Evolutionary conservation across 2,888 invertebrate genomes (phyloP), one percentile per base, ranked within the genome.

Genomic region (Mechanitis messenoides): DNA sequence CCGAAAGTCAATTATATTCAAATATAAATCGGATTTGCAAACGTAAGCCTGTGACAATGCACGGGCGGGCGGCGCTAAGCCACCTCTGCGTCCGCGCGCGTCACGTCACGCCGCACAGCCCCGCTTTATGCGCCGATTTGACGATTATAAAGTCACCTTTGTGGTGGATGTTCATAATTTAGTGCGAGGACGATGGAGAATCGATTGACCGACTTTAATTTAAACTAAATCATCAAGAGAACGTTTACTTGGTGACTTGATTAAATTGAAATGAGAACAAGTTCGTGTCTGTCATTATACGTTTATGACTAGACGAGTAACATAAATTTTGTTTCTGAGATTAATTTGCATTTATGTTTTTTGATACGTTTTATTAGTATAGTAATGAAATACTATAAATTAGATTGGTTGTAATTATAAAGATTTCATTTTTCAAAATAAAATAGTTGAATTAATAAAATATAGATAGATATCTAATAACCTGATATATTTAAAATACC

Each of bases 1-100:
- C 85, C 81, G 83, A 84, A 85, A 88, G 85, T 89, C 89, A 87
- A 90, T 90, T 89, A 90, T 89, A 90, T 90, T 90, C 88, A 88
- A 90, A 90, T 90, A 87, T 85, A 88, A 90, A 90, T 88, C 89
- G 86, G 89, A 90, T 90, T 90, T 88, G 89, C 88, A 78, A 87
- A 87, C 83, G 82, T 90, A 90, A 90, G 87, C 78, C 75, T 70
- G 71, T 81, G 80, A 88, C 88, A 89, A 90, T 87, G 83, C 77
- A 78, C 80, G 80, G 83, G 77, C 78, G 82, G 76, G 79, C 78
- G 82, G 85, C 85, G 85, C 84, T 82, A 77, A 66, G 69, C 69
- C 71, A 70, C 69, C 71, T 70, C 68, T 68, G 64, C 64, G 66
- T 66, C 56, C 9, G 7, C 9, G 31, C 6, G 7, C 9, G 45